phyloP scores from a whole-genome alignment of 2,888 invertebrate species.

The Acleris emargana region DNA sequence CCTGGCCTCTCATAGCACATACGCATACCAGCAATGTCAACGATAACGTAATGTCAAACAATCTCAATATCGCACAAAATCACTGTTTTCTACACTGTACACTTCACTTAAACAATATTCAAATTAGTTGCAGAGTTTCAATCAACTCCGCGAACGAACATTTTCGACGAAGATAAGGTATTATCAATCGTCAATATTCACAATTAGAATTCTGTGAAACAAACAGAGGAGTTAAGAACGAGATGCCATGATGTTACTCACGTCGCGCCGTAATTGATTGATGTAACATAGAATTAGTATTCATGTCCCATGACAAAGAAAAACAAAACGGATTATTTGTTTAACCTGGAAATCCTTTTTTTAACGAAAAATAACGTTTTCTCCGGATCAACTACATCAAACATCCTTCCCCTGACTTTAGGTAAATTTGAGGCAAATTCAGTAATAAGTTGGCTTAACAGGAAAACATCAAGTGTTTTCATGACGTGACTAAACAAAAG shows the following conservation, averaged over 20 bases:
- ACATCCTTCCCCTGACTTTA: constrained; percentile 12
- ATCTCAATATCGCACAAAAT: constrained; percentile 41
- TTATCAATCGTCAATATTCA: constrained; percentile 49
- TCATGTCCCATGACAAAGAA: constrained; percentile 34
- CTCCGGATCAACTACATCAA: constrained; percentile 19
- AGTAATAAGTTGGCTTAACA: constrained; percentile 24
- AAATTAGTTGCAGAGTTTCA: constrained; percentile 47
- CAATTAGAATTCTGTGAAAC: constrained; percentile 50
- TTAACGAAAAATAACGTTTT: not conserved
- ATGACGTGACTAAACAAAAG: constrained; percentile 19
- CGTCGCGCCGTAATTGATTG: constrained; percentile 55
- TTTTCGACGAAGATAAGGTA: constrained; percentile 56
- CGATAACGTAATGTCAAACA: constrained; percentile 27
- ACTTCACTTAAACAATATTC: constrained; percentile 44
- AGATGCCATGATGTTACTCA: constrained; percentile 37
- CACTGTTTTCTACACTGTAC: constrained; percentile 34
- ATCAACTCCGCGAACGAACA: constrained; percentile 78
- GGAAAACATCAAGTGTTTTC: constrained; percentile 21
- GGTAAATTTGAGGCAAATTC: constrained; percentile 23
- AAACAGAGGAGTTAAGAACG: constrained; percentile 41
- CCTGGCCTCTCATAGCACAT: constrained; percentile 80
- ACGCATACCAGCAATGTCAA: constrained; percentile 74
- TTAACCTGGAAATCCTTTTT: constrained; percentile 11
- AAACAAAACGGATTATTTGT: constrained; percentile 31
- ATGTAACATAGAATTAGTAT: constrained; percentile 42